These are phyloP conservation scores for Isotomurus palustris DNA, from an alignment of 2,888 invertebrate species.

Conservation along the genomic window DNA sequence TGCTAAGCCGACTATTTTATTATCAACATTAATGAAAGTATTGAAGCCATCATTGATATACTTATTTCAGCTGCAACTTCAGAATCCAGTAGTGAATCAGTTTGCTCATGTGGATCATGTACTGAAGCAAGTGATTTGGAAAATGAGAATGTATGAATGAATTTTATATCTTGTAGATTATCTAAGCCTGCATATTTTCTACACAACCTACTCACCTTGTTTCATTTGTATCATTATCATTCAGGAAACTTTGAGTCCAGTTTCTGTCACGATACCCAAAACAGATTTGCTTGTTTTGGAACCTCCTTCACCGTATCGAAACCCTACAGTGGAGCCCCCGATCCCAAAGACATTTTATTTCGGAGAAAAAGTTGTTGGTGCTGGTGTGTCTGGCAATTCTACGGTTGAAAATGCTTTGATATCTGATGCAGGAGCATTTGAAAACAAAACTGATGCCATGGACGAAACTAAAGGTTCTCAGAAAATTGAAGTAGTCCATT, in stretches of 20 bases:
- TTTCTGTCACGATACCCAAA: slow-evolving; percentile 30
- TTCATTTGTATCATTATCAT: not conserved
- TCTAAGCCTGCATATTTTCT: too few relatives aligned
- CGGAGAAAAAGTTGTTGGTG: slow-evolving; percentile 1
- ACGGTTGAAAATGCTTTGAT: slow-evolving; percentile 1
- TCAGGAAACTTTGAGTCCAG: slow-evolving; percentile 23
- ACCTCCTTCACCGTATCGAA: slow-evolving; percentile 34
- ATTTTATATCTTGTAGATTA: slow-evolving; percentile 3
- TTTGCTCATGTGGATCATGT: slow-evolving; percentile 30
- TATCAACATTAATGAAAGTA: too few relatives aligned
- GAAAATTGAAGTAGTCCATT: slow-evolving; percentile 39
- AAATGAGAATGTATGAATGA: not conserved
- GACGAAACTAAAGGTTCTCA: slow-evolving; percentile 6
- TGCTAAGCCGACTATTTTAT: too few relatives aligned
- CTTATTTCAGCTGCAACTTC: slow-evolving; percentile 12
- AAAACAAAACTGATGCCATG: not conserved
- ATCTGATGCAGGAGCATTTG: not conserved
- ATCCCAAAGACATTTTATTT: slow-evolving; percentile 7
- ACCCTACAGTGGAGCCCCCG: slow-evolving; percentile 11
- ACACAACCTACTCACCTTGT: too few relatives aligned
- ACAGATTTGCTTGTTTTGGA: slow-evolving; percentile 25
- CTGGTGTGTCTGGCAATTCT: not conserved
- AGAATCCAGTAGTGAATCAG: slow-evolving; percentile 20
- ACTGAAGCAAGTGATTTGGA: slow-evolving; percentile 21
- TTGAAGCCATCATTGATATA: not conserved